These are phyloP conservation scores for Drosophila orosa DNA, from an alignment of 1,140 invertebrate species.

Conservation along the genomic window DNA sequence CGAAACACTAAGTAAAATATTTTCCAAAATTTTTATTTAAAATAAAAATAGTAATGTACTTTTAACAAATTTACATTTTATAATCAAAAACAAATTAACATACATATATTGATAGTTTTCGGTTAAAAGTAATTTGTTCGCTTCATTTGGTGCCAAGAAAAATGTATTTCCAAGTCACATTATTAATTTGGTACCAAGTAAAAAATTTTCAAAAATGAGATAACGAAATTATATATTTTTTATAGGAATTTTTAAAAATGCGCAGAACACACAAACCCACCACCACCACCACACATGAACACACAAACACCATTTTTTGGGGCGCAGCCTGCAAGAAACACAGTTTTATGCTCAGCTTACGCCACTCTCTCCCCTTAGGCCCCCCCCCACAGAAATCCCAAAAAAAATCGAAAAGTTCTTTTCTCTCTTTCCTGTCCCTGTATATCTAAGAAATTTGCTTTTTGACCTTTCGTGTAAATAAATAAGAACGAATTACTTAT, in stretches of 20 bases:
- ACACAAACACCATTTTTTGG: conserved; percentile 32
- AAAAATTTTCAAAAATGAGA: conserved; percentile 27
- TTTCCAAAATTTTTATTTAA: conserved; percentile 62
- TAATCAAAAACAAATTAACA: conserved; percentile 41
- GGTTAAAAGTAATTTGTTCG: conserved; percentile 37
- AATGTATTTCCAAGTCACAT: conserved; percentile 48
- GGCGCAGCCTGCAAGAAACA: conserved; percentile 58
- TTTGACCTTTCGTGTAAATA: conserved; percentile 66
- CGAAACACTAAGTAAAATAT: conserved; percentile 11
- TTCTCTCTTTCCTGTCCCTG: conserved; percentile 16
- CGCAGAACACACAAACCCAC: conserved; percentile 14
- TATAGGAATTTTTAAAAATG: conserved; percentile 66
- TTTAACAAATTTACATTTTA: conserved; percentile 50
- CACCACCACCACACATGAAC: conserved; percentile 31
- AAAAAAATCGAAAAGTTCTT: conserved; percentile 13
- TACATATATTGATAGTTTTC: conserved; percentile 40
- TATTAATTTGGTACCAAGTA: conserved; percentile 60
- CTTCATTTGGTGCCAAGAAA: conserved; percentile 70
- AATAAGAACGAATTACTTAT: conserved; percentile 65
- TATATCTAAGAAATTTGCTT: conserved; percentile 45
- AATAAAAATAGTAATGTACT: conserved; percentile 64
- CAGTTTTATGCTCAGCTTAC: conserved; percentile 55
- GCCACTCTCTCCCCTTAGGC: conserved; percentile 12
- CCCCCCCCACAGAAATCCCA: background rate
- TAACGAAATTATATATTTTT: conserved; percentile 77